These are phyloP conservation scores for Clytia hemisphaerica DNA, from an alignment of 30 jellyfish, hydroid and myxozoan genomes.

Conservation along the genomic window DNA sequence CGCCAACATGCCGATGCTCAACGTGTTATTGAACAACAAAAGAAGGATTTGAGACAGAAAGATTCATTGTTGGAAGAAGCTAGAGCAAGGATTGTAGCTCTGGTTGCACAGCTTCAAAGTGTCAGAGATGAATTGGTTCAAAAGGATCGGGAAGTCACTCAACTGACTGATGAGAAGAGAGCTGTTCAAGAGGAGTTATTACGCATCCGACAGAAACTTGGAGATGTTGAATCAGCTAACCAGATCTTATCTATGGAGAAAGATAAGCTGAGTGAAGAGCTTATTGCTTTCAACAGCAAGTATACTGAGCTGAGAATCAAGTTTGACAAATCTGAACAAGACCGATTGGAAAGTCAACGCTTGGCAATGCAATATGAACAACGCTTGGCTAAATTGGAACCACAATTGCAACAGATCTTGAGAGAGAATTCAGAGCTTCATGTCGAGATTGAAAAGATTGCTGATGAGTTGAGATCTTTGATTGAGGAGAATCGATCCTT, in stretches of 20 bases:
- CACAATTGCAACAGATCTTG: conserved; percentile 79
- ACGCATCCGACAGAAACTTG: conserved; percentile 79
- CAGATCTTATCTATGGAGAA: conserved; percentile 83
- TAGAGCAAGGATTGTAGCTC: conserved; percentile 71
- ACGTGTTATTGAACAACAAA: conserved; percentile 71
- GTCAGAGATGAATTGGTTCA: conserved; percentile 69
- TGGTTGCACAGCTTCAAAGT: conserved; percentile 66
- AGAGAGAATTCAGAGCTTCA: conserved; percentile 74
- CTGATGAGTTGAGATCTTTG: conserved; percentile 78
- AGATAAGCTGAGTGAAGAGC: conserved; percentile 87
- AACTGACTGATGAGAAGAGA: conserved; percentile 61
- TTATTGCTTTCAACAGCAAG: conserved; percentile 77
- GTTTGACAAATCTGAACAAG: conserved; percentile 87
- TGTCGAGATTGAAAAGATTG: conserved; percentile 65
- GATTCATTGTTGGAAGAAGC: conserved; percentile 79
- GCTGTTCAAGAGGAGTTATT: conserved; percentile 83
- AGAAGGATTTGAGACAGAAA: conserved; percentile 74
- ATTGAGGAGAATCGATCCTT: conserved; percentile 61
- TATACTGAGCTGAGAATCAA: conserved; percentile 86
- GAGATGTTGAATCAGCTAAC: conserved; percentile 94
- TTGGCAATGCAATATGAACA: conserved; percentile 96
- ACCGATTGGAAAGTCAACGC: conserved; percentile 80
- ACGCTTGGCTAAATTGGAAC: conserved; percentile 87
- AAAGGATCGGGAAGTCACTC: conserved; percentile 72
- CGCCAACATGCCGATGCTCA: conserved; percentile 88